Evolutionary conservation across 1,140 invertebrate species (phyloP), one percentile per base, ranked within the genome.

Genomic region (Dendrolimus kikuchii): DNA sequence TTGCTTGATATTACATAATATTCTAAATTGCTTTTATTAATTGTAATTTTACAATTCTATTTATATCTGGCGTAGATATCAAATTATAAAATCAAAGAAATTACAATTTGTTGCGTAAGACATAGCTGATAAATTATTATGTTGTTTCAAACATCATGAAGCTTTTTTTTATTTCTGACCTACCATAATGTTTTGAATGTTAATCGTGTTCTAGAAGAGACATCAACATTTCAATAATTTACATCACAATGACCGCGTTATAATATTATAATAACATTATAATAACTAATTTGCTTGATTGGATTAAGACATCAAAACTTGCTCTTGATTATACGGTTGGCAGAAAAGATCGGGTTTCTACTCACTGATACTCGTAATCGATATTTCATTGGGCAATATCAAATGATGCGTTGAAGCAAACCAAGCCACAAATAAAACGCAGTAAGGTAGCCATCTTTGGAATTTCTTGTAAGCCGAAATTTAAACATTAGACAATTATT

Each of bases 281-380:
- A 71, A 81, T 76, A 79, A 76, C 67, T 74, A 78, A 81, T 81
- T 76, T 75, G 56, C 57, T 60, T 79, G 80, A 81, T 81, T 78
- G 69, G 77, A 85, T 81, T 83, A 79, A 81, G 80, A 81, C 73
- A 74, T 85, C 77, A 83, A 77, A 77, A 69, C 64, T 62, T 60
- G 68, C 57, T 53, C 55, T 54, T 51, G 42, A 46, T 56, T 64
- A 49, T 59, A 83, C 66, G 77, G 77, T 79, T 71, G 45, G 71
- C 77, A 86, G 55, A 85, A 77, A 74, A 72, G 56, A 80, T 81
- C 57, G 53, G 38, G 52, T 81, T 80, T 23, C 23, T 23, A 71
- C 74, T 63, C 8, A 38, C 43, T 45, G 49, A 41, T 7, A 60
- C 46, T 37, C 52, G 63, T 60, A 61, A 71, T 49, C 23, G 59